Evolutionary conservation across 2,113 vertebrate genomes (phyloP), one percentile per base, ranked within the genome.

Genomic region (Petrocephalus zakoni): DNA sequence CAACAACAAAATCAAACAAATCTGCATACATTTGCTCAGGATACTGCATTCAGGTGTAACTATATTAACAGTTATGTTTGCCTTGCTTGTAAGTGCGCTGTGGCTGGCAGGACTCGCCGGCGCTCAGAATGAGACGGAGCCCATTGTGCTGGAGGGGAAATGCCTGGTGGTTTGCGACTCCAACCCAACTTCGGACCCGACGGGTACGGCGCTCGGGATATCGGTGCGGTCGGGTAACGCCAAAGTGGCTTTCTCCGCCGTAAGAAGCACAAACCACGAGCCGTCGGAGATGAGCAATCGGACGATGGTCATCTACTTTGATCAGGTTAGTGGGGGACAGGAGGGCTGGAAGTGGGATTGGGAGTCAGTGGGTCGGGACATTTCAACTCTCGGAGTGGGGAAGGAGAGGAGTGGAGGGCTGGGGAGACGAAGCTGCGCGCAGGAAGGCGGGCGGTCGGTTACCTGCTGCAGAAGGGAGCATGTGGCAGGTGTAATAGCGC

Each of bases 241-340:
- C 91, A 98, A 98, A 94, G 97, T 98, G 93, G 97, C 97, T 83
- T 99, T 99, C 94, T 98, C 97, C n/a, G 97, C 97, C 61, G 97
- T 98, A 90, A 95, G 97, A 88, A 98, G 97, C 97, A 99, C 98
- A 91, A 99, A 99, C 96, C 98, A 99, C 89, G 98, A 99, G 89
- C 98, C 98, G 75, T 99, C 98, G 61, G 98, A 99, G 95, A 99
- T 99, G 98, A 99, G 98, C 94, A 99, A 99, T 92, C 96, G 97
- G 88, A 98, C 97, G 81, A 98, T 98, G 97, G 97, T 97, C 92
- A 98, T 99, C 94, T 99, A 99, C 95, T 99, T 99, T 90, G 98
- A 98, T 92, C 96, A 96, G 97, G 98, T 98, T 95, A 90, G 92
- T 90, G 83, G 90, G 21, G 42, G 19, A 46, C 72, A 72, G 90